Evolutionary conservation across 2,797 vertebrate species (phyloP).

Genomic region (Cyclopterus lumpus): DNA sequence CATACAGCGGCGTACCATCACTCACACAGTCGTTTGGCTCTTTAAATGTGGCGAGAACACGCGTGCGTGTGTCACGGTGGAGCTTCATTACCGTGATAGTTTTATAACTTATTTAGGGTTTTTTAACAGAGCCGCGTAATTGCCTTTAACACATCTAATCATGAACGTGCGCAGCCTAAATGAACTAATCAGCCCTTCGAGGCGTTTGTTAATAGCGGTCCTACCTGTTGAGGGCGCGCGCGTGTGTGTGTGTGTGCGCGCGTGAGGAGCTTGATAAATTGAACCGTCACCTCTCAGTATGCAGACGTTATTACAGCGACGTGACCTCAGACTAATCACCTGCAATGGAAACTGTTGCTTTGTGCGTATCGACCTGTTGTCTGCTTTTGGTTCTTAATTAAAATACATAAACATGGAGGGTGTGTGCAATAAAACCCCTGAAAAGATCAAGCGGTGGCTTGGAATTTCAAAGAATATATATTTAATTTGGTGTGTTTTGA

Average conservation of each 20-base stretch:
- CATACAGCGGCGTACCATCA: conserved; percentile 6
- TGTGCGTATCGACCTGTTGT: conserved; percentile 75
- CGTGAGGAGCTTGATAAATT: conserved; percentile 69
- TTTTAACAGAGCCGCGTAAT: conserved; percentile 44
- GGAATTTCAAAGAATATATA: conserved; percentile 16
- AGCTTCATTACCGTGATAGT: conserved; percentile 39
- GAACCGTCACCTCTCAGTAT: conserved; percentile 80
- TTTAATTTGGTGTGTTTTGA: conserved; percentile 8
- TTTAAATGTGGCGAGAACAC: not conserved
- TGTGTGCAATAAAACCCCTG: conserved; percentile 33
- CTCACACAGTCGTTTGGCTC: not conserved
- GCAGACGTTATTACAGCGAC: conserved; percentile 81
- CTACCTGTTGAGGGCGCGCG: conserved; percentile 77
- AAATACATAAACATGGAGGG: conserved; percentile 56
- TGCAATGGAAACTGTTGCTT: conserved; percentile 75
- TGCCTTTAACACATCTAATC: conserved; percentile 56
- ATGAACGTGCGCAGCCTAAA: conserved; percentile 57
- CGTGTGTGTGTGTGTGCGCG: conserved; percentile 15
- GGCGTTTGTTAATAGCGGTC: conserved; percentile 47
- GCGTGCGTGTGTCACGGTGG: not conserved
- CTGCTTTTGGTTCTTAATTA: conserved; percentile 60
- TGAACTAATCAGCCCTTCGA: conserved; percentile 57
- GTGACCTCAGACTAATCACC: conserved; percentile 79
- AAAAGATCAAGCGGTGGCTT: conserved; percentile 7
- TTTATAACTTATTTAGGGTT: conserved; percentile 70